Base-by-base conservation (phyloP, 2,888 invertebrate genomes). In the Busseola fusca region DNA sequence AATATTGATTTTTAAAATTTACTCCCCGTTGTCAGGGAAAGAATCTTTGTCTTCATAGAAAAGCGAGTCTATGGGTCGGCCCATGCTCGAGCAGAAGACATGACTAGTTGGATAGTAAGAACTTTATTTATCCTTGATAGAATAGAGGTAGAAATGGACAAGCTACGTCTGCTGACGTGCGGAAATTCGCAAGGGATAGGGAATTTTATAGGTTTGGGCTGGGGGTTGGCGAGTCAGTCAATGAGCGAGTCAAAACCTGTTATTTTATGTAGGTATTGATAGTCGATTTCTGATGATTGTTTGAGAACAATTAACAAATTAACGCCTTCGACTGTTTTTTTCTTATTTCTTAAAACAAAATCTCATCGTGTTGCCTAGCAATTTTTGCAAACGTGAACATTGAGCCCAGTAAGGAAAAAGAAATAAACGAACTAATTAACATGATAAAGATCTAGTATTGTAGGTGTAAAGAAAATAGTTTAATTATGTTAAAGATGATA, bases 251-350 rank as follows among this genome's bases (percentile, higher is more conserved):
- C 27, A 42, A 21, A 18, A 27, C 37, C n/a, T 37, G 9, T 50
- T 21, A 18, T 30, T 48, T 16, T 50, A 30, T 16, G 5, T n/a
- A 54, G 12, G 12, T 25, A 52, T 34, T 65, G 9, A n/a, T 34
- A 60, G 25, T 37, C 0, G 10, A 27, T 16, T 18, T 14, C 16
- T 48, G 2, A 12, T 45, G 30, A 48, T 45, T 64, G 25, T 57
- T 40, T 48, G 25, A 34, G 10, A 42, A 12, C 48, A 25, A 75
- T 56, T 67, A 66, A 48, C n/a, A 52, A 21, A 42, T 69, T 7
- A 42, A 21, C 18, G 0, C 4, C 16, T 21, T 52, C 2, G 14
- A 14, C 6, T 16, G 27, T 25, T 14, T 64, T 21, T 71, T 56
- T 56, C 16, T 2, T 18, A 16, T 18, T 40, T 30, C 6, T 60